Base-by-base conservation (phyloP, 1,140 invertebrate species). In the Neodiprion lecontei region DNA sequence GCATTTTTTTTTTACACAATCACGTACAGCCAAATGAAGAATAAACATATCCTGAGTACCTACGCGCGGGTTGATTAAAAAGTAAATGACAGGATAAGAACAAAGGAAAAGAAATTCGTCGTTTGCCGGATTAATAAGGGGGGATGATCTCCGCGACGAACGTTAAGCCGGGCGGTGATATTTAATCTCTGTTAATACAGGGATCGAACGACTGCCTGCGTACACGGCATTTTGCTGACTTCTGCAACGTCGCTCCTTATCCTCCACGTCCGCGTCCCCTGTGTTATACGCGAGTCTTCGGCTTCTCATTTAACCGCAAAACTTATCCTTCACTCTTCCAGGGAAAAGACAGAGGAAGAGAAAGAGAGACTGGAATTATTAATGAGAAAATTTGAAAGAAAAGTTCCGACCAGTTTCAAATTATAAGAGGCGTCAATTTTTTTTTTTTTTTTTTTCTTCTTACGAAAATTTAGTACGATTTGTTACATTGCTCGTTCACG, bases 41-140 rank as follows among this genome's bases (percentile, higher is more conserved):
- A 2, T 40, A 40, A 40, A 40, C 28, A 40, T 40, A 40, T 40
- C 2, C 2, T 40, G 5, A 5, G 28, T 3, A 1, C 17, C 17
- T 40, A 40, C 28, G 28, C 28, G 5, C 2, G 5, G 28, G 1
- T 40, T 40, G 28, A 40, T 40, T 40, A 40, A 40, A 40, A 40
- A 40, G 28, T 1, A 40, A 40, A 40, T 40, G 28, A 40, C 28
- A 40, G 28, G 5, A 40, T 40, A 40, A 40, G 28, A 40, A 40
- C 28, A 40, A 40, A 40, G 28, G 28, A 40, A 40, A 40, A 40
- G 28, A 5, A 40, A 0, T 40, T 40, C 28, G 28, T 79, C 81
- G 82, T 79, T 75, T 80, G 79, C 69, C 76, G 81, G 83, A 87
- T 88, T 88, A 88, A 88, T 88, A 88, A 88, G 87, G 83, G 73